Evolutionary conservation across 2,888 invertebrate species (phyloP).

Genomic region (Anoplius nigerrimus): DNA sequence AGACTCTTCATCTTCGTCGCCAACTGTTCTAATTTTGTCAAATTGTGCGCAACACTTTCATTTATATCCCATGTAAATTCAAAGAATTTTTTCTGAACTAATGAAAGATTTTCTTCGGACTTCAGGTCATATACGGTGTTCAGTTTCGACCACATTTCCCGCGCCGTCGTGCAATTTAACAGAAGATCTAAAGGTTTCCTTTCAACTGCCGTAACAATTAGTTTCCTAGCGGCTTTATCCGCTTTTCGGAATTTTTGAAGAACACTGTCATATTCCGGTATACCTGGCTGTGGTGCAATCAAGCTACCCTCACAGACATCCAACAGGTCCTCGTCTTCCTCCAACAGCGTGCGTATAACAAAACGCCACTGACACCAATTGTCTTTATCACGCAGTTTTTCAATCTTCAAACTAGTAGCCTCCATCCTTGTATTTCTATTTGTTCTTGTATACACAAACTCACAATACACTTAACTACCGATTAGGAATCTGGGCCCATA

Average conservation of each 20-base stretch:
- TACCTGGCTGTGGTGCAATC: too few relatives aligned
- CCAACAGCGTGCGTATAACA: too few relatives aligned
- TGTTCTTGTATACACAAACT: neutral
- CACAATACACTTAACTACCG: neutral
- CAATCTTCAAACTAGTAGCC: neutral
- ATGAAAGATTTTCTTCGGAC: too few relatives aligned
- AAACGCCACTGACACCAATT: neutral
- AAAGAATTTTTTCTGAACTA: too few relatives aligned
- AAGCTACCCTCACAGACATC: too few relatives aligned
- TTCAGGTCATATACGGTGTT: slow-evolving; percentile 37
- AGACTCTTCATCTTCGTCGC: too few relatives aligned
- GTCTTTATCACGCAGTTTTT: neutral
- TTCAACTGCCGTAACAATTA: slow-evolving; percentile 49
- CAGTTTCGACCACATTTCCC: slow-evolving; percentile 44
- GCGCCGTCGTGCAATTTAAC: slow-evolving; percentile 41
- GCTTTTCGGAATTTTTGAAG: slow-evolving; percentile 38
- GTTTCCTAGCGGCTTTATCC: slow-evolving; percentile 43
- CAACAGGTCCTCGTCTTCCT: too few relatives aligned
- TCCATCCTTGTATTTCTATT: neutral
- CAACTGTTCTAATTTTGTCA: too few relatives aligned
- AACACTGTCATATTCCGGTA: too few relatives aligned
- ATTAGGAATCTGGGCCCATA: neutral
- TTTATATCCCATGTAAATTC: too few relatives aligned
- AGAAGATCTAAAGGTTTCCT: slow-evolving; percentile 45
- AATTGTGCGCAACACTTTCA: too few relatives aligned